A percentile compares a stretch with the other conserved stretches of the same genome.
Conservation (phyloP, 2,113 vertebrate species). For the Pygoscelis antarcticus region DNA sequence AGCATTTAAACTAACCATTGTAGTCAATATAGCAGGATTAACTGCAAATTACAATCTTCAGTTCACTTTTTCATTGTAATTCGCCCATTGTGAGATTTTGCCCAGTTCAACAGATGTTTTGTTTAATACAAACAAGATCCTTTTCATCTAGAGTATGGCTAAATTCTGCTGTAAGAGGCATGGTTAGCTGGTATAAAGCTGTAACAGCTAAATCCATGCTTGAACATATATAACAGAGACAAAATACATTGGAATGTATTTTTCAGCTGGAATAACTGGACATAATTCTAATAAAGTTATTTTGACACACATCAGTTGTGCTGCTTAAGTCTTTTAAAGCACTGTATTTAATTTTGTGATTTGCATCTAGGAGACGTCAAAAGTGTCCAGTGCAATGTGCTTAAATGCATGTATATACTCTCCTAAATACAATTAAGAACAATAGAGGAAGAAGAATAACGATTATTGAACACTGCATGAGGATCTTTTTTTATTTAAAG, state of each 20-base stretch:
- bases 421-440: neutral
- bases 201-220: neutral
- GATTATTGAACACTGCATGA: neutral
- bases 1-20: conserved; percentile 26
- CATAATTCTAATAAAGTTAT: neutral
- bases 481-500: neutral
- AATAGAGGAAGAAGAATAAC: neutral
- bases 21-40: conserved; percentile 26
- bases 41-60: conserved; percentile 21
- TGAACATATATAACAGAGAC: neutral
- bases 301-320: neutral
- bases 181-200: neutral
- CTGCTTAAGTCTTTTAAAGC: neutral
- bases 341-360: neutral
- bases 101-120: neutral
- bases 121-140: neutral
- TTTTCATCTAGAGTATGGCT: neutral
- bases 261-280: neutral
- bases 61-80: conserved; percentile 1
- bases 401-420: neutral
- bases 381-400: neutral
- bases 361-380: neutral
- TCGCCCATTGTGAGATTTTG: neutral
- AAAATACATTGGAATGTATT: neutral
- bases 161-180: neutral